A percentile compares a stretch with the other conserved stretches of the same genome.
These are phyloP conservation scores for Acleris holmiana DNA, from an alignment of 2,888 invertebrate genomes.

Conservation along the genomic window DNA sequence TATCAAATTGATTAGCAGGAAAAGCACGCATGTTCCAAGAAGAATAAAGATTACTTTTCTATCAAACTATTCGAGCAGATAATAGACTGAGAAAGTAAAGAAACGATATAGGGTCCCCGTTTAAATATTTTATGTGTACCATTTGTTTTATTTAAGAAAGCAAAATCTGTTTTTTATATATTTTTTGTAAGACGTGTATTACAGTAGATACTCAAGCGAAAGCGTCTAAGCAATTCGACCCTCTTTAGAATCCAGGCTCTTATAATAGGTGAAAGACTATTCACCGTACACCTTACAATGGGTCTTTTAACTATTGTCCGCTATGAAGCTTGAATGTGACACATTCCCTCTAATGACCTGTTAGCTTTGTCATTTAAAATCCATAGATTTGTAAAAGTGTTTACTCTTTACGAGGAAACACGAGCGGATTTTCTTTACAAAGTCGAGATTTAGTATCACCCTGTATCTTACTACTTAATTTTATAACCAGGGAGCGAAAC, in stretches of 20 bases:
- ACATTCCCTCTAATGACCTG: constrained; percentile 28
- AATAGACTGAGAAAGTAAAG: too few species aligned
- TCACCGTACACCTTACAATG: constrained; percentile 62
- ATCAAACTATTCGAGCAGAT: too few species aligned
- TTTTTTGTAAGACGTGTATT: neutral
- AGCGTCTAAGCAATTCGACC: constrained; percentile 5
- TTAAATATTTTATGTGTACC: too few species aligned
- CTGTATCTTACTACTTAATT: too few species aligned
- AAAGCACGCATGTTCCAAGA: too few species aligned
- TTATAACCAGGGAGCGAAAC: too few species aligned
- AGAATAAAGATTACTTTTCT: too few species aligned
- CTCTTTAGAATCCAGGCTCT: constrained; percentile 9
- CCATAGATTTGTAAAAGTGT: neutral
- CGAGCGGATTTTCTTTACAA: neutral
- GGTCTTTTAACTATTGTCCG: constrained; percentile 63
- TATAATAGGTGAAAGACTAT: constrained; percentile 60
- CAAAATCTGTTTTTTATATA: too few species aligned
- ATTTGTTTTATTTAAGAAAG: too few species aligned
- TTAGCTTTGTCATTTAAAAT: constrained; percentile 14
- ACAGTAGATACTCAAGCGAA: neutral
- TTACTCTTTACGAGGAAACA: neutral
- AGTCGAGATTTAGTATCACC: too few species aligned
- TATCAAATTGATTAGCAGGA: too few species aligned
- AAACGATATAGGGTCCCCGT: too few species aligned
- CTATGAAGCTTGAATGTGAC: constrained; percentile 27